Conservation (phyloP, 2,797 vertebrate species). For the Rhinophrynus dorsalis region DNA sequence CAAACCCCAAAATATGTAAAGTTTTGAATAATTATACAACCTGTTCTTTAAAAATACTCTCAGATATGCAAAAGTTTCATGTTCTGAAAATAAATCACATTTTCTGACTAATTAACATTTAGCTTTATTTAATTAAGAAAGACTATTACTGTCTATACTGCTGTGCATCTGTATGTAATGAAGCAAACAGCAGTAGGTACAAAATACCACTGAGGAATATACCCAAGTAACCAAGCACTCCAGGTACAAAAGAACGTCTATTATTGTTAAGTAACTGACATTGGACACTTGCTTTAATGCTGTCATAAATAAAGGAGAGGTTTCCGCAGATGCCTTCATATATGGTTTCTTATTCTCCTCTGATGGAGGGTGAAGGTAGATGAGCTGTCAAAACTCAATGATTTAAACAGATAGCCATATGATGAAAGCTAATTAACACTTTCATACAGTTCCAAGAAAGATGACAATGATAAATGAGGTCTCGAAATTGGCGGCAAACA, state of each 20-base stretch:
- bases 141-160: conserved; percentile 78
- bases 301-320: conserved; percentile 78
- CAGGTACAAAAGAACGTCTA: conserved; percentile 74
- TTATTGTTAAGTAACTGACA: conserved; percentile 81
- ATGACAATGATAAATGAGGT: conserved; percentile 29
- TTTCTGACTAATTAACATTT: conserved; percentile 81
- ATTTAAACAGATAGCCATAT: conserved; percentile 76
- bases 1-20: conserved; percentile 74
- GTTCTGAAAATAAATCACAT: conserved; percentile 75
- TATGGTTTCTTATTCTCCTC: conserved; percentile 75
- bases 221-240: conserved; percentile 72
- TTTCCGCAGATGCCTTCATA: conserved; percentile 73
- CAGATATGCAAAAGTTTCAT: conserved; percentile 66
- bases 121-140: conserved; percentile 80
- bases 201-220: conserved; percentile 75
- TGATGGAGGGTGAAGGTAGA: conserved; percentile 69
- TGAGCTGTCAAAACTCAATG: conserved; percentile 77
- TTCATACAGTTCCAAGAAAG: conserved; percentile 54
- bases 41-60: conserved; percentile 69
- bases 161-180: conserved; percentile 81
- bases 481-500: conserved; percentile 6
- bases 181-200: conserved; percentile 80
- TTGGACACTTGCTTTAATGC: conserved; percentile 74
- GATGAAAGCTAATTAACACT: conserved; percentile 73
- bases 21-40: conserved; percentile 76